A percentile compares a stretch with the other conserved stretches of the same genome.
Evolutionary conservation across 2,888 invertebrate species (phyloP).

Genomic region (Xylocampa areola): DNA sequence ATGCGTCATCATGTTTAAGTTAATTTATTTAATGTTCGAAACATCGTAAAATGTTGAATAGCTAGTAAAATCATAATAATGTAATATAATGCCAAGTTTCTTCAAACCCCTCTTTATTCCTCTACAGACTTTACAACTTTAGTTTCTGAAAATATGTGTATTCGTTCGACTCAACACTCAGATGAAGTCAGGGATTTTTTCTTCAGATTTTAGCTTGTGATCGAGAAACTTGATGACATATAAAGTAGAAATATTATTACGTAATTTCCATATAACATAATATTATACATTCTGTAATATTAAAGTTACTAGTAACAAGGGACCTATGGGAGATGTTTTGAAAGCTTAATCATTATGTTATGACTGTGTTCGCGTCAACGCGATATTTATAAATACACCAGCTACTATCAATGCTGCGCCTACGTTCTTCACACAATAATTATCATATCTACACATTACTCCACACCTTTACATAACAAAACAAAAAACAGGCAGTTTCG

Average conservation of each 20-base stretch:
- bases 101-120: constrained; percentile 10
- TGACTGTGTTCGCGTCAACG: not conserved
- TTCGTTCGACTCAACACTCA: too few relatives aligned
- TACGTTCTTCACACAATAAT: constrained; percentile 27
- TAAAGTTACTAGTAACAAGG: too few relatives aligned
- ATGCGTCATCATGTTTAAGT: constrained; percentile 28
- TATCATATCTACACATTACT: constrained; percentile 39
- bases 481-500: constrained; percentile 30
- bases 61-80: constrained; percentile 19
- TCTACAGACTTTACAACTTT: not conserved
- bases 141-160: too few relatives aligned
- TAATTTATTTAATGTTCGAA: constrained; percentile 36
- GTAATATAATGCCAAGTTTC: constrained; percentile 9
- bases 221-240: too few relatives aligned
- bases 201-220: too few relatives aligned
- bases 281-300: too few relatives aligned
- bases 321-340: too few relatives aligned
- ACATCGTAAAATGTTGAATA: constrained; percentile 33
- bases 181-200: too few relatives aligned
- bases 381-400: constrained; percentile 13
- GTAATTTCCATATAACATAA: too few relatives aligned
- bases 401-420: constrained; percentile 5
- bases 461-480: constrained; percentile 30
- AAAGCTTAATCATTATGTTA: too few relatives aligned
- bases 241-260: too few relatives aligned